Base-by-base conservation (phyloP, 2,888 invertebrate species). In the Scaptodrosophila latifasciaeformis region DNA sequence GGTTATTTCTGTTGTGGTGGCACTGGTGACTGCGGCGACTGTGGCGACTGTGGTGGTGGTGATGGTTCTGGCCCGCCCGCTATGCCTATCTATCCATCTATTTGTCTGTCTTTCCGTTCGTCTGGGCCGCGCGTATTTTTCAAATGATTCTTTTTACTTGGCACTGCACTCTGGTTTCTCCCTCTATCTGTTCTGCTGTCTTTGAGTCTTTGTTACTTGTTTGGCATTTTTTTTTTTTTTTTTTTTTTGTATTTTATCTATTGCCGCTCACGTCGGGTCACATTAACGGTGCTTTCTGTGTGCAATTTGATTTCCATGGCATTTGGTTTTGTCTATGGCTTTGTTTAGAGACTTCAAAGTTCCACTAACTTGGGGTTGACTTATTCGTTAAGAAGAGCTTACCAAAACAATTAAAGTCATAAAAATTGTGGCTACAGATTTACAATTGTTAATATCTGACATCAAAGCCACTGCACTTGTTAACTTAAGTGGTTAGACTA, bases 221-320 rank as follows among this genome's bases (percentile, higher is more conserved):
- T 47, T 51, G 51, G 48, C 49, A 52, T 55, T 44, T 54, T 35
- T 49, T 45, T 57, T 60, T 70, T 69, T 62, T 70, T 67, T 72
- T 44, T 6, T 4, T 17, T 17, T 15, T 15, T 2, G 71, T 72
- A 66, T 70, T 24, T 24, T 17, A 21, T n/a, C 42, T 13, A 21
- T 24, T 59, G 67, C 77, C 64, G 58, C 57, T 54, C 76, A 71
- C 66, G 61, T 79, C 64, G 65, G 80, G 70, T 74, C 75, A 80
- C 78, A 77, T 77, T 75, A 75, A 75, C 75, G 75, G 75, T 77
- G 65, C 75, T 77, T 75, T 75, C 74, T 72, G 57, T 77, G 51
- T 67, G 58, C 75, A 60, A 77, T 75, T 75, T 77, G 80, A 80
- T 77, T 80, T 67, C 53, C 56, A n/a, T n/a, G n/a, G n/a, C n/a